Conservation (phyloP, 2,113 vertebrate species). For the Machaerirhynchus nigripectus region DNA sequence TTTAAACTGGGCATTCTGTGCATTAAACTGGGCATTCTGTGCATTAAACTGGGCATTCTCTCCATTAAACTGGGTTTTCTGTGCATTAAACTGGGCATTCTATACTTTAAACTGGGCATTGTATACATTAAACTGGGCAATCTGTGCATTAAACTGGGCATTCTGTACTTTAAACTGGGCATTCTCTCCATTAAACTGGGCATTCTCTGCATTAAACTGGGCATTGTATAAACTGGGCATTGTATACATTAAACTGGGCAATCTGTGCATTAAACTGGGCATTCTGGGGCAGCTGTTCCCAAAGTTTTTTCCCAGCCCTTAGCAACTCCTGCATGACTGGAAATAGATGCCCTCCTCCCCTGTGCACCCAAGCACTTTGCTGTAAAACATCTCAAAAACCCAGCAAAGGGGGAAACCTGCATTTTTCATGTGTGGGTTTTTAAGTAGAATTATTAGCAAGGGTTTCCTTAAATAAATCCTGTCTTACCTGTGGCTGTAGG, state of each 20-base stretch:
- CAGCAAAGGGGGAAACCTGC: neutral
- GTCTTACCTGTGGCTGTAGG: slow-evolving; percentile 86
- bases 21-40: neutral
- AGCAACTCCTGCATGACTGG: neutral
- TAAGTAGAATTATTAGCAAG: neutral
- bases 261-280: neutral
- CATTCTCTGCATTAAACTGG: fast-evolving
- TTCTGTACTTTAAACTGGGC: neutral
- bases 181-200: neutral
- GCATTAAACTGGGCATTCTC: fast-evolving
- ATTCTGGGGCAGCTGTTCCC: neutral
- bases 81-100: neutral
- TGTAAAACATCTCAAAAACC: neutral
- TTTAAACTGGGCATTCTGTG: neutral
- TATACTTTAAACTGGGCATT: fast-evolving
- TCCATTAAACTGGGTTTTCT: no score
- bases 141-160: no score
- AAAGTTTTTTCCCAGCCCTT: neutral
- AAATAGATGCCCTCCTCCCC: neutral
- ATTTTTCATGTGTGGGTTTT: fast-evolving
- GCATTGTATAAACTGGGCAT: fast-evolving
- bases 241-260: neutral
- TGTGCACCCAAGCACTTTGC: neutral
- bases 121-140: neutral
- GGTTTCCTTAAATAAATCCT: neutral